Evolutionary conservation across 2,888 invertebrate genomes (phyloP).

Genomic region (Buathra laborator): DNA sequence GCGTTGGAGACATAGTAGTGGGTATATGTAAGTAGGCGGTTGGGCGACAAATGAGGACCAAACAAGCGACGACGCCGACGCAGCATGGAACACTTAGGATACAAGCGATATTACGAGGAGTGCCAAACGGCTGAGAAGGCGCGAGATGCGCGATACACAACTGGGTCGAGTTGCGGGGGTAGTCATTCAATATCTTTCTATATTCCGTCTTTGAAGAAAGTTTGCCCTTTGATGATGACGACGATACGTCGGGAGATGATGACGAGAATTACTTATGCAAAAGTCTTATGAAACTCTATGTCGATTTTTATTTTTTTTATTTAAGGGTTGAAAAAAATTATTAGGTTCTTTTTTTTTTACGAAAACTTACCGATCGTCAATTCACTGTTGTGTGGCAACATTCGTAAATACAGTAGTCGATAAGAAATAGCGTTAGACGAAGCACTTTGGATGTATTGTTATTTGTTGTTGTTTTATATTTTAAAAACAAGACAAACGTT

Average conservation of each 20-base stretch:
- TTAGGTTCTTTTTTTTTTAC: neutral
- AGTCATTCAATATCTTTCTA: constrained; percentile 7
- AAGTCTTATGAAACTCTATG: neutral
- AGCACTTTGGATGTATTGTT: neutral
- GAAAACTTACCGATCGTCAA: constrained; percentile 28
- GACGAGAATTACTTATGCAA: constrained; percentile 41
- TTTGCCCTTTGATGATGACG: neutral
- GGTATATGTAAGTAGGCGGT: constrained; percentile 29
- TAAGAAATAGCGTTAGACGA: neutral
- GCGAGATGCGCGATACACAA: constrained; percentile 77
- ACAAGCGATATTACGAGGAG: constrained; percentile 61
- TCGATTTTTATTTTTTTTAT: constrained; percentile 8
- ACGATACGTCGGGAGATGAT: neutral
- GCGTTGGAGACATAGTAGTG: constrained; percentile 8
- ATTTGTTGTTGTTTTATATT: neutral
- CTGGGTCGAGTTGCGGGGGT: constrained; percentile 74
- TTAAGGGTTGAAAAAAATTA: neutral
- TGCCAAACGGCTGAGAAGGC: constrained; percentile 64
- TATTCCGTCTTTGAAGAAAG: constrained; percentile 21
- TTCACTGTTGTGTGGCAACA: constrained; percentile 1
- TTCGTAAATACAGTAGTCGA: neutral
- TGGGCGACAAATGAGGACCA: constrained; percentile 64
- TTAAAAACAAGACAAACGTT: constrained; percentile 52
- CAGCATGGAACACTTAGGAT: constrained; percentile 59
- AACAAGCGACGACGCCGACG: constrained; percentile 63